phyloP scores from a whole-genome alignment of 1,140 invertebrate species.

The Solenopsis invicta region DNA sequence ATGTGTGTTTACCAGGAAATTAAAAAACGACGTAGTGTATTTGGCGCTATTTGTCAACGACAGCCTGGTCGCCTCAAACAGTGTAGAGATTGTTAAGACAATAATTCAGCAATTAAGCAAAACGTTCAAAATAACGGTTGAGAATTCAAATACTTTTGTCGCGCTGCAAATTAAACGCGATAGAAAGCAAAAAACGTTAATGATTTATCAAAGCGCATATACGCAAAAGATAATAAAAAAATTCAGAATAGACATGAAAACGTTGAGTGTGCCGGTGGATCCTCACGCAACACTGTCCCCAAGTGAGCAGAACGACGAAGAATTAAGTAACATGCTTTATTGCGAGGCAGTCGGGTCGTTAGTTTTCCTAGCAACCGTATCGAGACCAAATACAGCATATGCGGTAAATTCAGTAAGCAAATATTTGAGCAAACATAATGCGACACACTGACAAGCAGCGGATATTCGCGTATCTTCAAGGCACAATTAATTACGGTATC shows the following conservation, averaged over 20 bases:
- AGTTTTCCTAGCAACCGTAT: conserved; percentile 55
- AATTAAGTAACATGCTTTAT: conserved; percentile 44
- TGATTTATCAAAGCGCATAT: conserved; percentile 48
- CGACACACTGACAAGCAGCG: conserved; percentile 64
- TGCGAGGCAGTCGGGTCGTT: conserved; percentile 61
- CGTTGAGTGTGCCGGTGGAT: conserved; percentile 46
- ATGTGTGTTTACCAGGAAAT: conserved; percentile 37
- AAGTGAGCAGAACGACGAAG: background rate
- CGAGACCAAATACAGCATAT: conserved; percentile 65
- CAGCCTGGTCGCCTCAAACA: conserved; percentile 37
- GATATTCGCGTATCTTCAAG: conserved; percentile 63
- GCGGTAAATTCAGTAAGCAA: conserved; percentile 58
- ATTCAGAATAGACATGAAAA: conserved; percentile 53
- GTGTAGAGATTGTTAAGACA: conserved; percentile 8
- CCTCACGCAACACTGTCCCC: conserved; percentile 69
- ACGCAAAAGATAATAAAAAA: conserved; percentile 41
- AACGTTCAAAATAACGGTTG: conserved; percentile 58
- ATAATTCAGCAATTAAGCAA: conserved; percentile 31
- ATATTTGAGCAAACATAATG: conserved; percentile 27
- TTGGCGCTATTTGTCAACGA: conserved; percentile 67
- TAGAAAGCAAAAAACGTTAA: background rate
- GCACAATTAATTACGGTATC: conserved; percentile 11
- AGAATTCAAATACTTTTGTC: conserved; percentile 32
- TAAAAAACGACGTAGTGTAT: background rate
- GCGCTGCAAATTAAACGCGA: conserved; percentile 56